Evolutionary conservation across 2,797 vertebrate genomes (phyloP), one percentile per base, ranked within the genome.

Genomic region (Streptopelia turtur): DNA sequence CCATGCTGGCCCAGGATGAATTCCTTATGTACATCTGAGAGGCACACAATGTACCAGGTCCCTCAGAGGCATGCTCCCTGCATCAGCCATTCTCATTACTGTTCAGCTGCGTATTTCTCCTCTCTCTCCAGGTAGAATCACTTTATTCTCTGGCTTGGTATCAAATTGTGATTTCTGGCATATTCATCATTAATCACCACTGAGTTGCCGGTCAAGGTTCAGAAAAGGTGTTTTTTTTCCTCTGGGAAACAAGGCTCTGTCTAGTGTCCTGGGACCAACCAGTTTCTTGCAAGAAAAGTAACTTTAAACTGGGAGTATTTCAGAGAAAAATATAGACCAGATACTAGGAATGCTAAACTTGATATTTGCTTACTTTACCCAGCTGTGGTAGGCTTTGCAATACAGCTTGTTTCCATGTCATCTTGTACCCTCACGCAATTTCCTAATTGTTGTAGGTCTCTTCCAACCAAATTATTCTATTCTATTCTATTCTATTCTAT

Each of bases 41-140:
- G 22, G 14, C 15, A 28, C 20, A 35, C 12, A 33, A 33, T 0
- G 0, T 30, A 35, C 22, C 22, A 8, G 2, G 3, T 43, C 41
- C 30, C 27, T 80, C 47, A 35, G 55, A 30, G 28, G 45, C 16
- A 17, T 63, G 50, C 37, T 64, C 50, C 25, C 11, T 37, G 24
- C 20, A 39, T 35, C 56, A 85, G 13, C 25, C 60, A 16, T n/a
- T 31, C 9, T 56, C 49, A 20, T 20, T 56, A 22, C 41, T 22
- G 20, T 45, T 75, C 69, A 50, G 27, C 61, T 50, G 23, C 47
- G 33, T 49, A 64, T 75, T 76, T 33, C 37, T 74, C 11, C 21
- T 69, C 27, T 50, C 35, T 45, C n/a, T 57, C 43, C 35, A 81
- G 43, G 43, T 63, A 50, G 55, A 63, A 61, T 20, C 16, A 22